Percentiles rank a stretch among this genome's conserved stretches.
Conservation (phyloP, 2,888 invertebrate genomes). For the Meteorus cinctellus region DNA sequence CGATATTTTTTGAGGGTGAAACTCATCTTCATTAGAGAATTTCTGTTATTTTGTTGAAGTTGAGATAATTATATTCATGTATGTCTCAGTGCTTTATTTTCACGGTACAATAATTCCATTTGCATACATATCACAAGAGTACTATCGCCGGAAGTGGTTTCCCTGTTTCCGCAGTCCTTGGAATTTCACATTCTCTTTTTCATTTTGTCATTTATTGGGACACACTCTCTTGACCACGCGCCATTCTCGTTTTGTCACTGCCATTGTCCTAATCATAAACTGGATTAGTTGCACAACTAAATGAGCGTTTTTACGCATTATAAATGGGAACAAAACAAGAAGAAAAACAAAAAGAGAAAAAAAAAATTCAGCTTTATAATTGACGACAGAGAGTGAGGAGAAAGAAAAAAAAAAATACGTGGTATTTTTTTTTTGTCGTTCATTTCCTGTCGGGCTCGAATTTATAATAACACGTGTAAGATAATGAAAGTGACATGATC, state of each 20-base stretch:
- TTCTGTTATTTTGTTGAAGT: not conserved
- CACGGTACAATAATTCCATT: conserved; percentile 8
- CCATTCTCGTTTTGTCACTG: not conserved
- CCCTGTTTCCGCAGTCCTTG: conserved; percentile 39
- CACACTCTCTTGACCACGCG: not conserved
- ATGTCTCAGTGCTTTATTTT: not conserved
- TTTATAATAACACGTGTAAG: not conserved
- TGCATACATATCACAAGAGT: not conserved
- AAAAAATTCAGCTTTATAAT: no score
- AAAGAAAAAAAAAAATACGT: no score
- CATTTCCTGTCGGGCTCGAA: not conserved
- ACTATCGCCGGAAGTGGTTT: conserved; percentile 42
- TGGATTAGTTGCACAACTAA: not conserved
- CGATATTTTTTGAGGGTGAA: no score
- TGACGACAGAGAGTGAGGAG: not conserved
- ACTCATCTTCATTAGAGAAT: not conserved
- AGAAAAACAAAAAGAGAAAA: no score
- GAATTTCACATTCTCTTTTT: not conserved
- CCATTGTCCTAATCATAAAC: not conserved
- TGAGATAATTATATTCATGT: not conserved
- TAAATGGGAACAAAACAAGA: not conserved
- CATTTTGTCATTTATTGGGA: not conserved
- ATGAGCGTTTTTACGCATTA: not conserved
- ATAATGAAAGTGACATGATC: not conserved
- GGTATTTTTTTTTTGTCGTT: no score